Percentiles rank a stretch among this genome's conserved stretches.
These are phyloP conservation scores for Myotis davidii DNA, from an alignment of 2,113 vertebrate species.

Conservation along the genomic window DNA sequence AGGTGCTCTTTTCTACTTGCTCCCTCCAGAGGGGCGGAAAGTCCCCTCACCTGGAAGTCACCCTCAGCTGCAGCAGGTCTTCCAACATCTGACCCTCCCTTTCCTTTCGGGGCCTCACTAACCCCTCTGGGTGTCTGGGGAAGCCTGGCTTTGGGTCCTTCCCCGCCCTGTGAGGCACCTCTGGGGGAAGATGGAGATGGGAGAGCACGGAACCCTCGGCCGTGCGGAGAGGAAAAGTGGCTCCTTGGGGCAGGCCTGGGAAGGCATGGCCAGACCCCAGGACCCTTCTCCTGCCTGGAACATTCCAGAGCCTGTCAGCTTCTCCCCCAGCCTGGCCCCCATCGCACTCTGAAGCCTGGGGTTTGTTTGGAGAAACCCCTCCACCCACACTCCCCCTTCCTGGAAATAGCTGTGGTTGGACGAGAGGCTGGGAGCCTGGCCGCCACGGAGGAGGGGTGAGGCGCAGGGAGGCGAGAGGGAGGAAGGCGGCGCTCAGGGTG, in stretches of 20 bases:
- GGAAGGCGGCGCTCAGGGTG: background rate
- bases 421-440: constrained; percentile 62
- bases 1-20: background rate
- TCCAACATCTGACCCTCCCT: background rate
- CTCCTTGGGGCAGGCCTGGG: background rate
- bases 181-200: background rate
- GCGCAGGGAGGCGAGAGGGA: constrained; percentile 50
- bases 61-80: background rate
- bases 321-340: constrained; percentile 62
- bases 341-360: constrained; percentile 45
- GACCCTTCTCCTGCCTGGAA: constrained; percentile 40
- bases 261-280: background rate
- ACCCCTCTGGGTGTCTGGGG: background rate
- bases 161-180: background rate
- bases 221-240: background rate
- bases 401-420: constrained; percentile 82
- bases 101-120: background rate
- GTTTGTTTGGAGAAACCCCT: constrained; percentile 80
- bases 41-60: background rate
- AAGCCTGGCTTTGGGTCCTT: background rate
- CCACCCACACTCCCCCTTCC: constrained; percentile 71
- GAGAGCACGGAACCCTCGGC: too few species aligned
- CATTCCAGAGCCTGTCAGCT: constrained; percentile 46
- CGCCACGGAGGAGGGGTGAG: constrained; percentile 62
- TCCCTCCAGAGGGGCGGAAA: background rate